Base-by-base conservation (phyloP, 2,888 invertebrate genomes). In the Drosophila dives region DNA sequence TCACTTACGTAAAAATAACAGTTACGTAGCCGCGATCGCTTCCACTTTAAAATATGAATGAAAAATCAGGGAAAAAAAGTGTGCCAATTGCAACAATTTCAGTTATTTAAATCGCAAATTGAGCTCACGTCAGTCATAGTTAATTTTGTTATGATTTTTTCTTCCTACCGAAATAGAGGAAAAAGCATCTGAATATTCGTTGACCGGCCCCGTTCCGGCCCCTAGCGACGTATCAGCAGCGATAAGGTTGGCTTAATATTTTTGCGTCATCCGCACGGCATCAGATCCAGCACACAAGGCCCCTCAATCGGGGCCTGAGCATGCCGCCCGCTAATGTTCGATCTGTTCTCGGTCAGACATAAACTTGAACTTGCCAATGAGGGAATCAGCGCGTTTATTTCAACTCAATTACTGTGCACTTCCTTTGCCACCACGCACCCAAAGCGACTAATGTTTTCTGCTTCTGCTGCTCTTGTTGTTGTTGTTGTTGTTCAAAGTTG, bases 271-370 rank as follows among this genome's bases (percentile, higher is more conserved):
- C 63, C 50, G 68, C 54, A 71, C 55, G 54, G 51, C 80, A 72
- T 71, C 63, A 78, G 68, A 76, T 76, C 55, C 60, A 65, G 45
- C 50, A 55, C 60, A 75, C 55, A 75, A 60, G 64, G 59, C 62
- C 62, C 59, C 72, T 73, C 86, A 88, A 88, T 90, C 86, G 86
- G 86, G 86, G 90, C 86, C 86, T 86, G 89, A 90, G 58, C 90
- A 89, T 87, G 89, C 86, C 64, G 62, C 49, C 83, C 64, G 64
- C 38, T 51, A 48, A 50, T 67, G 85, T 53, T 36, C 38, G 38
- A 40, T 45, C 48, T 26, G 34, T 34, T 23, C 38, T 26, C 26
- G 15, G 20, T 15, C 38, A 50, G 51, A 63, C 53, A 50, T 45
- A 72, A 77, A 77, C 77, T 77, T 77, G 77, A 77, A 81, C 77